A percentile compares a stretch with the other conserved stretches of the same genome.
Evolutionary conservation across 2,113 vertebrate genomes (phyloP).

Genomic region (Oriolus oriolus): DNA sequence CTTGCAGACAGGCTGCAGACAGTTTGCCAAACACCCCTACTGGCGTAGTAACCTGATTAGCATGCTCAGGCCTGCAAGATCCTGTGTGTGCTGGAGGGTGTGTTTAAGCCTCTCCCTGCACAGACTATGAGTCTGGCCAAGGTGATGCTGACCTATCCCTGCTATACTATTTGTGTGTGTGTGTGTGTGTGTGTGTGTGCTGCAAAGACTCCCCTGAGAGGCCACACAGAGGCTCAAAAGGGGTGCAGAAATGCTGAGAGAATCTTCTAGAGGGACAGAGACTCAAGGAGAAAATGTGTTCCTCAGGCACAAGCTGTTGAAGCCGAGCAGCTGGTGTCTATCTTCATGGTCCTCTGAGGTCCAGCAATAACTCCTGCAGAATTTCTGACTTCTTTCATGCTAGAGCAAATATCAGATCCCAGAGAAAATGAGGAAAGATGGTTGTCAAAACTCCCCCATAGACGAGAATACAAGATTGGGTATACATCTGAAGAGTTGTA

Average conservation of each 20-base stretch:
- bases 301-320: background rate
- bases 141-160: background rate
- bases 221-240: background rate
- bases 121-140: constrained; percentile 43
- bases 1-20: background rate
- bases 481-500: background rate
- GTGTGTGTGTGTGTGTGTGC: background rate
- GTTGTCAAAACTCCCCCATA: fast-evolving
- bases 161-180: background rate
- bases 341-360: background rate
- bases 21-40: background rate
- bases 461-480: background rate
- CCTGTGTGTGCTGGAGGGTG: background rate
- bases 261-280: background rate
- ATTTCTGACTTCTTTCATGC: background rate
- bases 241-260: background rate
- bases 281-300: background rate
- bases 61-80: constrained; percentile 10
- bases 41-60: background rate
- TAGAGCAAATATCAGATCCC: background rate
- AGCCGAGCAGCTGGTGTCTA: background rate
- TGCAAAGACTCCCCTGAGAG: background rate
- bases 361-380: background rate
- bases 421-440: background rate
- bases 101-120: background rate